These are phyloP conservation scores for Lepidocolaptes lacrymiger DNA, from an alignment of 2,797 vertebrate species.

Conservation along the genomic window DNA sequence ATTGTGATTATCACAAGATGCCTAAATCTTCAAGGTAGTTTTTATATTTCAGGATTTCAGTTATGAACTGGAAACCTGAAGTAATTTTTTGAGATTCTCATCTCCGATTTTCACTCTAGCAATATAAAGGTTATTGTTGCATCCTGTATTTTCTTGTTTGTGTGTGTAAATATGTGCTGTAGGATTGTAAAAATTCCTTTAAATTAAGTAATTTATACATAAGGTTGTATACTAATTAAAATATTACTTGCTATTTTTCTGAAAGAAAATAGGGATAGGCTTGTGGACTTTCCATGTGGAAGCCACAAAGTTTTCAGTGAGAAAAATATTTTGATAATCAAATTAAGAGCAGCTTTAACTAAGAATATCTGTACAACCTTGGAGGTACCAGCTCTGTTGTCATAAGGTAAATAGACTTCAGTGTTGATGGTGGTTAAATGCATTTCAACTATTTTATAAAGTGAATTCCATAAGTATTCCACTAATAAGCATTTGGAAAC, in stretches of 20 bases:
- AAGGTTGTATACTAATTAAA: neutral
- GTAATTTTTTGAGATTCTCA: neutral
- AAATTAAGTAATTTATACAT: neutral
- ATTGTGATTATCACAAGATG: neutral
- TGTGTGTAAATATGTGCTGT: neutral
- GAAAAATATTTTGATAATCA: neutral
- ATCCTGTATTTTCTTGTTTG: neutral
- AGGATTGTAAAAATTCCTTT: neutral
- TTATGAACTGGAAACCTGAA: neutral
- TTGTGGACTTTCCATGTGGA: neutral
- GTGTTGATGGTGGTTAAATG: neutral
- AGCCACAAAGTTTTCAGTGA: neutral
- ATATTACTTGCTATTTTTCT: neutral
- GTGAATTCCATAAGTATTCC: neutral
- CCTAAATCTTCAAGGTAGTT: neutral
- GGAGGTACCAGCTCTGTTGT: slow-evolving; percentile 27
- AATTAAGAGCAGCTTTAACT: neutral
- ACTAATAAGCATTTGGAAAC: neutral
- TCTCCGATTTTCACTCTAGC: neutral
- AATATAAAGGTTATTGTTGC: neutral
- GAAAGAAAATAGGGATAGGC: neutral
- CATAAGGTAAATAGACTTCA: neutral
- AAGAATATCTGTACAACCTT: slow-evolving; percentile 74
- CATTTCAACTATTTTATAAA: neutral
- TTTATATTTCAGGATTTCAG: neutral